A percentile compares a stretch with the other conserved stretches of the same genome.
Evolutionary conservation across 2,797 vertebrate genomes (phyloP).

Genomic region (Simalia tracyae): DNA sequence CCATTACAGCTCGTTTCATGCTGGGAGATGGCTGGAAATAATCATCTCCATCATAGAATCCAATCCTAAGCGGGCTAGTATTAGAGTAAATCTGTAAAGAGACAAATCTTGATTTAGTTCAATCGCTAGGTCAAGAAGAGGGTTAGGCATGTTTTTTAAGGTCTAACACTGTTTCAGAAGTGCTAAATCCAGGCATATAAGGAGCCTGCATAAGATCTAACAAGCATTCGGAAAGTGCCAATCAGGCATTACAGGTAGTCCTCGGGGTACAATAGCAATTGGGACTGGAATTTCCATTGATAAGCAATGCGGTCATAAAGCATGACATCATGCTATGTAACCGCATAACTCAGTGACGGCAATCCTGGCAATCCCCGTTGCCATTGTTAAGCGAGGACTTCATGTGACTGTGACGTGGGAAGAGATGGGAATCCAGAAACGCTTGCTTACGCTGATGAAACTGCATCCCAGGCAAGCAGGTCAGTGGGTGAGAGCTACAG

Average conservation of each 20-base stretch:
- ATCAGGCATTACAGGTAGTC: neutral
- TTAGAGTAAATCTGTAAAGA: slow-evolving; percentile 76
- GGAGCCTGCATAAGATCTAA: neutral
- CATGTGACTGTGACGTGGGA: neutral
- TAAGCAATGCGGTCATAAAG: neutral
- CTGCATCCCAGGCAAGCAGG: neutral
- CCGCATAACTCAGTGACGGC: neutral
- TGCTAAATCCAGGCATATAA: neutral
- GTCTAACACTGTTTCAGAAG: neutral
- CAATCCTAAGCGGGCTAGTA: slow-evolving; percentile 78
- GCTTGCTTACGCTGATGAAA: neutral
- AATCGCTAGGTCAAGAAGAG: neutral
- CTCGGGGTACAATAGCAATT: neutral
- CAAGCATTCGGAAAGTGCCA: neutral
- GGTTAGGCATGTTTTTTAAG: neutral
- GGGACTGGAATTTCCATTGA: neutral
- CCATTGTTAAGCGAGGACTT: neutral
- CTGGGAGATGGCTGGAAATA: slow-evolving; percentile 74
- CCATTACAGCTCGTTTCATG: slow-evolving; percentile 79
- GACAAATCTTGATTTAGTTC: neutral
- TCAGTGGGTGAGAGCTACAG: neutral
- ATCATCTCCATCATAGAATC: slow-evolving; percentile 79
- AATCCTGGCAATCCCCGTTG: neutral
- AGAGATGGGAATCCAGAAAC: neutral
- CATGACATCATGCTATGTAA: no score